Percentiles rank a stretch among this genome's conserved stretches.
Conservation (phyloP, 2,797 vertebrate genomes). For the Gallinago stenura region DNA sequence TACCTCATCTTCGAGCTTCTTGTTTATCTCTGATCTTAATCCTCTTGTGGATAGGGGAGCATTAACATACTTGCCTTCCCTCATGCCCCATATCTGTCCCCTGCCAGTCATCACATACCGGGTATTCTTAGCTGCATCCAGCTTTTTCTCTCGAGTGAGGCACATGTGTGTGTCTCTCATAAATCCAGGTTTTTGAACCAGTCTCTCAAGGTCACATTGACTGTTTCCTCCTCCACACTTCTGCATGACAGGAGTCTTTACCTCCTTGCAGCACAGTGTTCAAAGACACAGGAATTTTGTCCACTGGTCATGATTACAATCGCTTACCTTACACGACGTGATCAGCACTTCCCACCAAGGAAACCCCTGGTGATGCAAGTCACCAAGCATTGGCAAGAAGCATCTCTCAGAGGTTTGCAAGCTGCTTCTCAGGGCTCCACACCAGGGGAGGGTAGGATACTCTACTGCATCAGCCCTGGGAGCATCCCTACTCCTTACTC, state of each 20-base stretch:
- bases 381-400: not conserved
- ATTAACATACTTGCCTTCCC: not conserved
- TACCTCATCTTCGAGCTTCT: not conserved
- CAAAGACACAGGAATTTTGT: not conserved
- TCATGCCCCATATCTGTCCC: not conserved
- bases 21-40: slow-evolving; percentile 1
- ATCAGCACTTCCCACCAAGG: not conserved
- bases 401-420: not conserved
- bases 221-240: not conserved
- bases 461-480: not conserved
- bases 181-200: not conserved
- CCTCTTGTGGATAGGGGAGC: not conserved
- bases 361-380: not conserved
- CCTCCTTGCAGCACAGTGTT: not conserved
- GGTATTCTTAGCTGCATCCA: not conserved
- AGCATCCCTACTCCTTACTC: not conserved
- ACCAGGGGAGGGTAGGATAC: not conserved
- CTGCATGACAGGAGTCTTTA: not conserved
- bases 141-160: not conserved
- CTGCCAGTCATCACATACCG: not conserved
- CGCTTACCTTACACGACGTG: not conserved
- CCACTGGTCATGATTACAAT: not conserved
- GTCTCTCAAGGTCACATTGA: slow-evolving; percentile 16
- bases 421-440: not conserved
- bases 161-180: fast-evolving